Conservation (phyloP, 2,113 vertebrate genomes). For the Diadophis punctatus region DNA sequence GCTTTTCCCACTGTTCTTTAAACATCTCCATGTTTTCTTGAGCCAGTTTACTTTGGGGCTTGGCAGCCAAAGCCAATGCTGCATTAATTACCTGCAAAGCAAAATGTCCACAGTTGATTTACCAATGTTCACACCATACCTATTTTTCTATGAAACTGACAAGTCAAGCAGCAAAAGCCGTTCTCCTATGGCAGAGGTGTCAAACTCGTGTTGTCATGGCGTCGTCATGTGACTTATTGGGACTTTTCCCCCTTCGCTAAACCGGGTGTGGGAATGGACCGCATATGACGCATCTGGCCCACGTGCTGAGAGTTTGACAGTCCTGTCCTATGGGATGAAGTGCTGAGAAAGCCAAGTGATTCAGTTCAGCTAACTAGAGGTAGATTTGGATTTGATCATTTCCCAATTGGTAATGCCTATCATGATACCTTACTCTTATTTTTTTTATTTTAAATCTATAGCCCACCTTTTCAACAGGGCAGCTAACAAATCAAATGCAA, state of each 20-base stretch:
- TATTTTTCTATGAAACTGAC: neutral
- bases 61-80: constrained; percentile 93
- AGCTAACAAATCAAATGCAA: neutral
- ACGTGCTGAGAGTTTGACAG: too few species aligned
- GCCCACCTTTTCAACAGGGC: neutral
- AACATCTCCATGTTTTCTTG: constrained; percentile 99
- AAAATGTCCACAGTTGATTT: neutral
- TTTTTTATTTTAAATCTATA: neutral
- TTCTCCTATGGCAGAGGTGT: neutral
- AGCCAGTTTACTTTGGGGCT: constrained; percentile 97
- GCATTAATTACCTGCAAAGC: constrained; percentile 92
- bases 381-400: neutral
- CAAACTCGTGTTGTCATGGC: too few species aligned
- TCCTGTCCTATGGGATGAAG: neutral
- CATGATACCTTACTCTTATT: neutral
- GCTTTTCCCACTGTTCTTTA: constrained; percentile 98
- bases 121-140: neutral
- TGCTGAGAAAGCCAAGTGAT: neutral
- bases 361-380: neutral
- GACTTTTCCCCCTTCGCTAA: too few species aligned
- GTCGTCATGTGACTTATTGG: too few species aligned
- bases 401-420: neutral
- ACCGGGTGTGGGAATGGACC: too few species aligned
- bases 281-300: too few species aligned
- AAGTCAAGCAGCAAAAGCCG: neutral